Evolutionary conservation across 1,140 invertebrate genomes (phyloP).

Genomic region (Micrasema longulum): DNA sequence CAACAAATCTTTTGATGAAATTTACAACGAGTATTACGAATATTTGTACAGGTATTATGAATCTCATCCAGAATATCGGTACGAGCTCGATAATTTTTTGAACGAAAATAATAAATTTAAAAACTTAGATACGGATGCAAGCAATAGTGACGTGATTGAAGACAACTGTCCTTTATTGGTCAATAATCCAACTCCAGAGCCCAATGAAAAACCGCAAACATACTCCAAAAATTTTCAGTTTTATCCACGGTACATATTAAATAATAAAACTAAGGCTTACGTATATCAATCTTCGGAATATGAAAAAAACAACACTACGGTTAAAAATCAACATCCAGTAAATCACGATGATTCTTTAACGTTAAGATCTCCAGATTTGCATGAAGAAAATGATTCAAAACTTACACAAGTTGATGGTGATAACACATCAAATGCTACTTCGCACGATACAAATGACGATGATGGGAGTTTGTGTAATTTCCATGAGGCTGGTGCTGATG

Average conservation of each 20-base stretch:
- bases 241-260: conserved; percentile 1
- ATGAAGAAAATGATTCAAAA: no score
- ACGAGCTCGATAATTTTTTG: not conserved
- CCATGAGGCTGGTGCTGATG: conserved; percentile 9
- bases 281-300: no score
- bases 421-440: no score
- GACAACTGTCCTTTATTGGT: no score
- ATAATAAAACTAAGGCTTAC: not conserved
- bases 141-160: not conserved
- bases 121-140: conserved; percentile 2
- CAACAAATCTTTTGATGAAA: conserved; percentile 18
- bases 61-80: conserved; percentile 15
- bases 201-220: not conserved
- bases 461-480: no score
- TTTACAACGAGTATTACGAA: conserved; percentile 41
- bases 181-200: not conserved
- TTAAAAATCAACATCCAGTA: no score
- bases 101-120: not conserved
- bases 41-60: conserved; percentile 37
- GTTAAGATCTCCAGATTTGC: no score
- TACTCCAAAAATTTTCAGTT: not conserved
- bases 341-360: no score
- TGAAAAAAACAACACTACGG: no score
- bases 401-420: no score
- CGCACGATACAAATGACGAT: no score